phyloP scores from a whole-genome alignment of 2,888 invertebrate genomes.

The Mermis nigrescens region DNA sequence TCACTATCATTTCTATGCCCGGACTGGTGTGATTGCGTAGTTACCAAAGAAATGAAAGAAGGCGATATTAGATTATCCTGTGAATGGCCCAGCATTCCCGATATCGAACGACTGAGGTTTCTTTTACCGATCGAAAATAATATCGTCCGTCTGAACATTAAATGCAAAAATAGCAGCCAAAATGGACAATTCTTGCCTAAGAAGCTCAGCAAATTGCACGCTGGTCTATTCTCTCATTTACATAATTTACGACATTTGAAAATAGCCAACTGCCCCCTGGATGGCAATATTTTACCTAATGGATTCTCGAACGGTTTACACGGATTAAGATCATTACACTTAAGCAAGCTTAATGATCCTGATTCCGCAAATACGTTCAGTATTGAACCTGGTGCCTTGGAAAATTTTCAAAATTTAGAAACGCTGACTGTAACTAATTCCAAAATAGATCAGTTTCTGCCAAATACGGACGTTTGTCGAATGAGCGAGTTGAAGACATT shows the following conservation, averaged over 20 bases:
- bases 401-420: slow-evolving; percentile 8
- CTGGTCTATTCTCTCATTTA: not conserved
- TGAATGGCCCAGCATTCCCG: not conserved
- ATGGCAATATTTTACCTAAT: not conserved
- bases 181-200: not conserved
- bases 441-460: slow-evolving; percentile 1
- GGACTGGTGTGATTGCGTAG: not conserved
- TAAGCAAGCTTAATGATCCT: not conserved
- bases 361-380: not conserved
- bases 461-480: slow-evolving; percentile 10
- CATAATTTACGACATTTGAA: not conserved
- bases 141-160: not conserved
- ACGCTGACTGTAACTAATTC: slow-evolving; percentile 1
- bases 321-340: slow-evolving; percentile 5
- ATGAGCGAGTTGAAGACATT: slow-evolving; percentile 11
- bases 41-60: not conserved
- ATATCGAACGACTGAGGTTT: not conserved
- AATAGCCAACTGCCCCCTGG: not conserved
- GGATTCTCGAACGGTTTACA: slow-evolving; percentile 3
- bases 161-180: not conserved
- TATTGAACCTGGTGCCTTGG: not conserved
- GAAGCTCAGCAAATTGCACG: too few relatives aligned
- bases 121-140: not conserved
- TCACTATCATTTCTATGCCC: not conserved
- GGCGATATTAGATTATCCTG: not conserved